Evolutionary conservation across 2,888 invertebrate genomes (phyloP).

Genomic region (Phyto melanocephala): DNA sequence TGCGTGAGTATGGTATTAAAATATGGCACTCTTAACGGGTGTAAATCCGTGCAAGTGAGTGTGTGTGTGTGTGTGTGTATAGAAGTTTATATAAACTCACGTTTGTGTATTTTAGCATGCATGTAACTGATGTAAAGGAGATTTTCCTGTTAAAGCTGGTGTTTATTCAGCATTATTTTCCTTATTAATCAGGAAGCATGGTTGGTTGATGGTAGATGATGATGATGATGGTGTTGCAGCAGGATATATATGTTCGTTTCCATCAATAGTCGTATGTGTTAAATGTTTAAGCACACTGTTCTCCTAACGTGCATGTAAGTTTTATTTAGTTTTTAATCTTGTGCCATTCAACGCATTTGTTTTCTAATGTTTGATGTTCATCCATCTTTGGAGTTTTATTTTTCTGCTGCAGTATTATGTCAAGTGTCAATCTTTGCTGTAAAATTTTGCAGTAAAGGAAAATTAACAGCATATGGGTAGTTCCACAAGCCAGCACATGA

Average conservation of each 20-base stretch:
- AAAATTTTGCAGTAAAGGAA: slow-evolving; percentile 6
- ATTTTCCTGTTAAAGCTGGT: slow-evolving; percentile 37
- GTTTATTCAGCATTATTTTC: slow-evolving; percentile 56
- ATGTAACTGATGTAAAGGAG: slow-evolving; percentile 35
- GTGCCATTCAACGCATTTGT: slow-evolving; percentile 62
- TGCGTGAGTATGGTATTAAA: slow-evolving; percentile 2
- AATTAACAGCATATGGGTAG: no score
- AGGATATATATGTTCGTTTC: slow-evolving; percentile 18
- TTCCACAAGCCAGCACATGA: no score
- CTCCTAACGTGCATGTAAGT: not conserved
- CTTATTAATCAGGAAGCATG: slow-evolving; percentile 51
- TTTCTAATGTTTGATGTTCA: slow-evolving; percentile 42
- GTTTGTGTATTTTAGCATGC: slow-evolving; percentile 37
- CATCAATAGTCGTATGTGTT: not conserved
- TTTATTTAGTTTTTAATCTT: slow-evolving; percentile 46
- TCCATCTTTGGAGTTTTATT: slow-evolving; percentile 36
- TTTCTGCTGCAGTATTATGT: slow-evolving; percentile 61
- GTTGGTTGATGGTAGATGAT: not conserved
- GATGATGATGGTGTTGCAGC: not conserved
- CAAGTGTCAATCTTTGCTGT: slow-evolving; percentile 47
- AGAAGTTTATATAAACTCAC: no score
- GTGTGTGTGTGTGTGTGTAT: no score
- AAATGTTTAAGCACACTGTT: not conserved
- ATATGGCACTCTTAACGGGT: slow-evolving; percentile 26
- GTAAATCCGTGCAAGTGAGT: not conserved